phyloP scores from a whole-genome alignment of 2,888 invertebrate species.

The Epirrhoe tristata region DNA sequence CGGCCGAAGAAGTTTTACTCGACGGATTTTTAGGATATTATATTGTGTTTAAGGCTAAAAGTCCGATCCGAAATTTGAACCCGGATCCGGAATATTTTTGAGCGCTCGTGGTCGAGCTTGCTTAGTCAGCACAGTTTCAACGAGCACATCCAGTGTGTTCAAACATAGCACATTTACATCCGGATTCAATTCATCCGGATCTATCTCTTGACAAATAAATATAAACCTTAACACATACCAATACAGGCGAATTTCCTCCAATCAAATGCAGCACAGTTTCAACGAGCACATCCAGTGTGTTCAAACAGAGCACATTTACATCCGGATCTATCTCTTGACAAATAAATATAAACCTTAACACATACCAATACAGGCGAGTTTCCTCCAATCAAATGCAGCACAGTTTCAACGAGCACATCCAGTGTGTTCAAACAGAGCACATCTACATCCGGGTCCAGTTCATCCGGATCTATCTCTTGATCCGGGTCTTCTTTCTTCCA shows the following conservation, averaged over 20 bases:
- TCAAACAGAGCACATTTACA: conserved; percentile 92
- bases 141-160: conserved; percentile 92
- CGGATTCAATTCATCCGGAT: conserved; percentile 80
- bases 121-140: conserved; percentile 94
- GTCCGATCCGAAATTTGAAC: too few species aligned
- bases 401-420: conserved; percentile 94
- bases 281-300: conserved; percentile 93
- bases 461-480: conserved; percentile 71
- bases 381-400: conserved; percentile 92
- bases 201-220: conserved; percentile 56
- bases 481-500: conserved; percentile 83
- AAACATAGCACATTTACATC: conserved; percentile 94
- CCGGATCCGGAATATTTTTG: too few species aligned
- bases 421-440: conserved; percentile 92
- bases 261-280: conserved; percentile 93
- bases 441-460: conserved; percentile 90
- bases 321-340: conserved; percentile 71
- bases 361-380: conserved; percentile 88
- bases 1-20: too few species aligned
- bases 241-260: conserved; percentile 90
- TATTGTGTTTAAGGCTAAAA: too few species aligned
- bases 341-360: background rate
- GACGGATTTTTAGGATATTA: too few species aligned
- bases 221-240: conserved; percentile 68
- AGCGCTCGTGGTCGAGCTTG: too few species aligned